Conservation (phyloP, 2,888 invertebrate genomes). For the Timandra comae region DNA sequence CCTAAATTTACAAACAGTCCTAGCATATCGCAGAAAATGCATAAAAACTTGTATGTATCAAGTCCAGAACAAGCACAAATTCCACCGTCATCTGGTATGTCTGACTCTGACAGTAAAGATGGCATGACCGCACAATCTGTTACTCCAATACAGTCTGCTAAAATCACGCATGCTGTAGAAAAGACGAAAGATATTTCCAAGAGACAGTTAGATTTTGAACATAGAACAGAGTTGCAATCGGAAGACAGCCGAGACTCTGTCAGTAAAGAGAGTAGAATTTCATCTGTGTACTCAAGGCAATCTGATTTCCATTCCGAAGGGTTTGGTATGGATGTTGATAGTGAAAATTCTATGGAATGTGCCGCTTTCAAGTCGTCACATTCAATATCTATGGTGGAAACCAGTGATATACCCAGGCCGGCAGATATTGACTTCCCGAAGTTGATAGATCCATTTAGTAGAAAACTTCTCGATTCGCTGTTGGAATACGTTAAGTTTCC, state of each 20-base stretch:
- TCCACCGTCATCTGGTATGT: constrained; percentile 69
- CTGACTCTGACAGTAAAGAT: constrained; percentile 69
- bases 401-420: constrained; percentile 67
- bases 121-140: constrained; percentile 63
- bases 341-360: constrained; percentile 74
- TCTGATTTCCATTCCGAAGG: constrained; percentile 68
- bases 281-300: constrained; percentile 61
- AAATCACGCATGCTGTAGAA: constrained; percentile 51
- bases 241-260: constrained; percentile 72
- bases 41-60: constrained; percentile 70
- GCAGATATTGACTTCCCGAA: constrained; percentile 71
- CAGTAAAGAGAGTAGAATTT: constrained; percentile 67
- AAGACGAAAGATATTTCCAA: constrained; percentile 70
- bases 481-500: constrained; percentile 85
- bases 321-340: constrained; percentile 71
- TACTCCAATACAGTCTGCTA: constrained; percentile 65
- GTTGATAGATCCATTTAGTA: constrained; percentile 88
- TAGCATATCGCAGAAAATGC: constrained; percentile 71
- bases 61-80: constrained; percentile 73
- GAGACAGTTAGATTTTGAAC: constrained; percentile 68
- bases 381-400: constrained; percentile 67
- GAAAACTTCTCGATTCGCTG: constrained; percentile 80
- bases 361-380: constrained; percentile 66
- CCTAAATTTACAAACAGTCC: constrained; percentile 73
- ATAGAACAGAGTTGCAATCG: constrained; percentile 61